Evolutionary conservation across 2,113 vertebrate species (phyloP), one percentile per base, ranked within the genome.

Genomic region (Pleuronectes platessa): DNA sequence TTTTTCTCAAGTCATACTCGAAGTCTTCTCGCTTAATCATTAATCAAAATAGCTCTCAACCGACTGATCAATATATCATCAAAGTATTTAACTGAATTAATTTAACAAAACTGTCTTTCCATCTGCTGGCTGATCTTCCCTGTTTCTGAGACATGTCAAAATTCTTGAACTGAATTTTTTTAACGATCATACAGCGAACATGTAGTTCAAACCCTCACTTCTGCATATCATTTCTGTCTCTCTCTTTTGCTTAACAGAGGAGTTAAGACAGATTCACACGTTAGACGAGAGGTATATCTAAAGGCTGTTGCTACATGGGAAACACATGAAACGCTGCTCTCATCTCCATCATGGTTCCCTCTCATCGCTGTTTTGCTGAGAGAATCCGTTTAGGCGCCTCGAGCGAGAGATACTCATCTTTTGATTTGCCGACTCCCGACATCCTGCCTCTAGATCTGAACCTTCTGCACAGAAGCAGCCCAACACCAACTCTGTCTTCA

Each of bases 361-460:
- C 63, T 71, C 24, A 23, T 53, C 54, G 2, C 61, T 42, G 15
- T 65, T 84, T 64, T 60, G 63, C 77, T 82, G 51, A 58, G 58
- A 70, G 61, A 86, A 68, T 81, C 70, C 2, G 14, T 76, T 81
- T 68, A 58, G 18, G 3, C 9, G 40, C 75, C 81, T 24, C 21
- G 0, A 76, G 75, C 61, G 37, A 26, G 20, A 76, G 56, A 78
- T 81, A 59, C 60, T 74, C 68, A 69, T 85, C 74, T 84, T 82
- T 84, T 90, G 74, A 83, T 76, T 73, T 71, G 59, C 61, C 3
- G 8, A 70, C 60, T 81, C 26, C 20, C 9, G 31, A 84, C 84
- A 86, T 70, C 75, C 60, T 54, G 61, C 61, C 62, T 71, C 58
- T 61, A 71, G 64, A 75, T 74, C 60, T 74, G 20, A 79, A 78